These are phyloP conservation scores for Nymphicus hollandicus DNA, from an alignment of 2,113 vertebrate species.

Conservation along the genomic window DNA sequence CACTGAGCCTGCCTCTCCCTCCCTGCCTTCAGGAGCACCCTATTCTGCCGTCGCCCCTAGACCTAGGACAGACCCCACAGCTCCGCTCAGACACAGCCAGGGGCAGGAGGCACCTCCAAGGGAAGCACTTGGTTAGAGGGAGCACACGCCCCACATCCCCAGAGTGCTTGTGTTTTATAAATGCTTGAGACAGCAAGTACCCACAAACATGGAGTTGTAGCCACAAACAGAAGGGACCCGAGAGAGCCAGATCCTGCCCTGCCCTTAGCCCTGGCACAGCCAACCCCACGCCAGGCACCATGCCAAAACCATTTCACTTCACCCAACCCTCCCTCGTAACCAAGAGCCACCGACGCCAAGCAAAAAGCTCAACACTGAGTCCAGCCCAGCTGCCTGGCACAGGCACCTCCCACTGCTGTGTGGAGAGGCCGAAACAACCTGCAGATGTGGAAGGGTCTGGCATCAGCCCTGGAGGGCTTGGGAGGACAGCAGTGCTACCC, in stretches of 20 bases:
- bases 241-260: not conserved
- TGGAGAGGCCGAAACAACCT: rapidly evolving
- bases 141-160: rapidly evolving
- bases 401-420: rapidly evolving
- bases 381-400: rapidly evolving
- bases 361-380: rapidly evolving
- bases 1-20: not conserved
- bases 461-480: not conserved
- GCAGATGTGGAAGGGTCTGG: not conserved
- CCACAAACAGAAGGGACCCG: not conserved
- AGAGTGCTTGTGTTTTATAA: not conserved
- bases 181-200: rapidly evolving
- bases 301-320: not conserved
- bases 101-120: not conserved
- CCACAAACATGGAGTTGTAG: not conserved
- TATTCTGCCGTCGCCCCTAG: rapidly evolving
- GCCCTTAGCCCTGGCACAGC: not conserved
- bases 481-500: not conserved
- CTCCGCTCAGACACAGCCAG: rapidly evolving
- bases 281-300: not conserved
- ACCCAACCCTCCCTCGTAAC: not conserved
- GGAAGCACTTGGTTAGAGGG: rapidly evolving
- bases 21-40: rapidly evolving
- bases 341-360: not conserved
- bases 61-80: not conserved